Conservation (phyloP, 2,113 vertebrate genomes). For the Nymphicus hollandicus region DNA sequence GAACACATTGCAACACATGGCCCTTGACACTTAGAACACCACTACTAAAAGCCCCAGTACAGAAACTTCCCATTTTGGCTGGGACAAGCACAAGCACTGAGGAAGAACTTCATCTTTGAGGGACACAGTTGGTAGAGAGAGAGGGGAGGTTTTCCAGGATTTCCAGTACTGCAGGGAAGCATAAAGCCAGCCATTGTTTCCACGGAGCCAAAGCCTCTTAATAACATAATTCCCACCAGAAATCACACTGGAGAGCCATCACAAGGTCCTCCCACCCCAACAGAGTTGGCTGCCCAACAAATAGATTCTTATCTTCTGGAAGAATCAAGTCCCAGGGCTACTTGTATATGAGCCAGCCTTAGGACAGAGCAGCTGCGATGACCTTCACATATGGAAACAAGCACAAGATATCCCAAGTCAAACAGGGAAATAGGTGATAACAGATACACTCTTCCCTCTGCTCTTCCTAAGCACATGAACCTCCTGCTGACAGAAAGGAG, state of each 20-base stretch:
- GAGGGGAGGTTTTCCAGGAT: not conserved
- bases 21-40: not conserved
- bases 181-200: not conserved
- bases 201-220: conserved; percentile 14
- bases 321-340: not conserved
- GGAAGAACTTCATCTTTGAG: not conserved
- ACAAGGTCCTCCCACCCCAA: not conserved
- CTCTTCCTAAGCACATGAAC: not conserved
- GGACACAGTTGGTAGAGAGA: not conserved
- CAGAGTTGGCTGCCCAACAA: not conserved
- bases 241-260: not conserved
- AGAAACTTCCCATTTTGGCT: not conserved
- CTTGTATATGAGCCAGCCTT: not conserved
- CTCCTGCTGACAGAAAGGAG: not conserved
- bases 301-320: not conserved
- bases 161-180: not conserved
- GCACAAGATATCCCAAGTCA: not conserved
- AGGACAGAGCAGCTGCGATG: not conserved
- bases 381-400: not conserved
- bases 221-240: not conserved
- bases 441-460: not conserved
- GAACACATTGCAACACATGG: not conserved
- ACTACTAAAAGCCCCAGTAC: not conserved
- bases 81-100: not conserved
- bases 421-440: not conserved